A percentile compares a stretch with the other conserved stretches of the same genome.
Evolutionary conservation across 2,113 vertebrate genomes (phyloP).

Genomic region (Larimichthys polyactis): DNA sequence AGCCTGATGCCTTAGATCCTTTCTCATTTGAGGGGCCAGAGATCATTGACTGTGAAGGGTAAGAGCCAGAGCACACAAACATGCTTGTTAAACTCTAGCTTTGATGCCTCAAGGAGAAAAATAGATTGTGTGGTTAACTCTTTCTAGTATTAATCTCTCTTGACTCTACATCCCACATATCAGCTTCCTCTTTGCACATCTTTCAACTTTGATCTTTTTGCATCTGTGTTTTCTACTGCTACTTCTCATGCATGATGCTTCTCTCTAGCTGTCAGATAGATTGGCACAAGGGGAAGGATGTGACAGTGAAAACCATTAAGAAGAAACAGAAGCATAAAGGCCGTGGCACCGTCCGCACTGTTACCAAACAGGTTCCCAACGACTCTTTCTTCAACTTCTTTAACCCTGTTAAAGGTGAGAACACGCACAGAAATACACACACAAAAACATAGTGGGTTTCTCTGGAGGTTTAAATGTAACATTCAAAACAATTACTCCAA

Average conservation of each 20-base stretch:
- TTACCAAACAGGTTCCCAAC: slow-evolving; percentile 96
- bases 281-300: slow-evolving; percentile 98
- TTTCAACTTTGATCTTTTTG: slow-evolving; percentile 25
- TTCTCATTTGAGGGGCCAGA: slow-evolving; percentile 99
- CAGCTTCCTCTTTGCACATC: slow-evolving; percentile 20
- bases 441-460: not conserved
- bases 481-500: not conserved
- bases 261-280: slow-evolving; percentile 91
- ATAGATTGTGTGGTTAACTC: not conserved
- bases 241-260: slow-evolving; percentile 8
- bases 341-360: slow-evolving; percentile 93
- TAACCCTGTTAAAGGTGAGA: slow-evolving; percentile 92
- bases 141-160: slow-evolving; percentile 32
- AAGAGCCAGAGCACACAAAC: slow-evolving; percentile 68
- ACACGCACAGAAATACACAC: not conserved
- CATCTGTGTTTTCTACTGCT: not conserved
- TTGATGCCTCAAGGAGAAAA: not conserved
- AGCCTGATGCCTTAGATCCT: slow-evolving; percentile 92
- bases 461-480: not conserved
- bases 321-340: slow-evolving; percentile 99
- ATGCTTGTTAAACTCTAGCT: not conserved
- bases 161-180: slow-evolving; percentile 44
- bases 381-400: slow-evolving; percentile 99
- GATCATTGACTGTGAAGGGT: slow-evolving; percentile 98
- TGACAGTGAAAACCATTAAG: slow-evolving; percentile 96